Percentiles rank a stretch among this genome's conserved stretches.
These are phyloP conservation scores for Kryptolebias marmoratus DNA, from an alignment of 2,113 vertebrate genomes.

Conservation along the genomic window DNA sequence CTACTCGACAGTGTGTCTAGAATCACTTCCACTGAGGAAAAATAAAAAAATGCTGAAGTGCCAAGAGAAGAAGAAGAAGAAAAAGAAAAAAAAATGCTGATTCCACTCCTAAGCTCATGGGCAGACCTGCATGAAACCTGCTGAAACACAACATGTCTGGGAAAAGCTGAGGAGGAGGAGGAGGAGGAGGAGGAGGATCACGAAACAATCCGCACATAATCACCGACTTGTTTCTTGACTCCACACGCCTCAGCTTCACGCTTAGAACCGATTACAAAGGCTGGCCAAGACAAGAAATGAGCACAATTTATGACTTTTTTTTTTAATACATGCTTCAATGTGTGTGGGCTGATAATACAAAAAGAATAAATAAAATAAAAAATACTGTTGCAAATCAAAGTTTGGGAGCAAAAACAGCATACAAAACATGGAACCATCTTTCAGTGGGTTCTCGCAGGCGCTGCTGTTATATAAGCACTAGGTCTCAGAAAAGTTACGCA, in stretches of 20 bases:
- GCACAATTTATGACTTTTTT: constrained; percentile 9
- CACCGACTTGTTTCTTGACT: constrained; percentile 43
- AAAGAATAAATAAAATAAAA: neutral
- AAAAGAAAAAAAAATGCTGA: constrained; percentile 45
- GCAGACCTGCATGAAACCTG: constrained; percentile 52
- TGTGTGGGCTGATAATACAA: constrained; percentile 11
- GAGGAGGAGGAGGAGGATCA: constrained; percentile 23
- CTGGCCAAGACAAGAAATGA: constrained; percentile 16
- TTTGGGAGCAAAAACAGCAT: constrained; percentile 9
- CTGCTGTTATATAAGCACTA: neutral
- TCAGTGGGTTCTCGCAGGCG: constrained; percentile 2
- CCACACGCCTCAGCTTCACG: constrained; percentile 14
- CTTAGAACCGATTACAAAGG: constrained; percentile 29
- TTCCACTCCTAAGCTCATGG: constrained; percentile 30
- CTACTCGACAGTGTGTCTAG: constrained; percentile 41
- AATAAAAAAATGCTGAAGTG: constrained; percentile 54
- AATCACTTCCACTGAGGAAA: constrained; percentile 63
- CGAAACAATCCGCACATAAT: constrained; percentile 51
- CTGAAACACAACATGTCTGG: constrained; percentile 64
- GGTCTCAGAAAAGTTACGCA: neutral
- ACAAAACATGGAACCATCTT: constrained; percentile 18
- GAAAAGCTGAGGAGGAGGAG: constrained; percentile 46
- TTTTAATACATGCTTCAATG: constrained; percentile 13
- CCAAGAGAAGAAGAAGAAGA: constrained; percentile 8
- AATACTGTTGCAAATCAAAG: constrained; percentile 27